These are phyloP conservation scores for Epistrophella euchroma DNA, from an alignment of 2,888 invertebrate species.

Conservation along the genomic window DNA sequence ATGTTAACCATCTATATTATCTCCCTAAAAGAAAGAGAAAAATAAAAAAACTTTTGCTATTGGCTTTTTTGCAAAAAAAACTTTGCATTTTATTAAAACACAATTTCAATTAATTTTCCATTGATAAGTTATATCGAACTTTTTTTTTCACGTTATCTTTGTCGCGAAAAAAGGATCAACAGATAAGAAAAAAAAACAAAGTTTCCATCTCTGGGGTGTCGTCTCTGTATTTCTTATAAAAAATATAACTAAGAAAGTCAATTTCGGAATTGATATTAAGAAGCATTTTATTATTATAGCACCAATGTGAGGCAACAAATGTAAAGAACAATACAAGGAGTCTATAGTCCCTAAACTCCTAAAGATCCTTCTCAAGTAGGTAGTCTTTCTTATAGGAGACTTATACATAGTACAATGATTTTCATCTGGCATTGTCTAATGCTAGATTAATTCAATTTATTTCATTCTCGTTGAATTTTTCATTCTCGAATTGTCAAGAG, in stretches of 20 bases:
- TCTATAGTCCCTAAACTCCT: neutral
- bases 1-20: too few species aligned
- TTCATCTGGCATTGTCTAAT: conserved; percentile 64
- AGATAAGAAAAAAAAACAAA: neutral
- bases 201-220: neutral
- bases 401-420: conserved; percentile 44
- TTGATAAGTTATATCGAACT: conserved; percentile 46
- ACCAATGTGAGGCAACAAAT: neutral
- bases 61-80: conserved; percentile 20
- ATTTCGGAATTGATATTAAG: conserved; percentile 13
- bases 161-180: conserved; percentile 25
- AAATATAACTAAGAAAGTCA: conserved; percentile 2
- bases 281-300: conserved; percentile 28
- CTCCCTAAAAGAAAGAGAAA: neutral
- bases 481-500: conserved; percentile 31
- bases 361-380: conserved; percentile 4
- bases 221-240: neutral
- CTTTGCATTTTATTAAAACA: conserved; percentile 61
- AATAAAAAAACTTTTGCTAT: conserved; percentile 17
- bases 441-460: conserved; percentile 64
- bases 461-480: conserved; percentile 65
- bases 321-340: conserved; percentile 11
- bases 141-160: neutral
- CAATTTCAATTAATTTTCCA: conserved; percentile 65
- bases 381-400: conserved; percentile 18